Conservation (phyloP, 2,113 vertebrate species). For the Camelus dromedarius region DNA sequence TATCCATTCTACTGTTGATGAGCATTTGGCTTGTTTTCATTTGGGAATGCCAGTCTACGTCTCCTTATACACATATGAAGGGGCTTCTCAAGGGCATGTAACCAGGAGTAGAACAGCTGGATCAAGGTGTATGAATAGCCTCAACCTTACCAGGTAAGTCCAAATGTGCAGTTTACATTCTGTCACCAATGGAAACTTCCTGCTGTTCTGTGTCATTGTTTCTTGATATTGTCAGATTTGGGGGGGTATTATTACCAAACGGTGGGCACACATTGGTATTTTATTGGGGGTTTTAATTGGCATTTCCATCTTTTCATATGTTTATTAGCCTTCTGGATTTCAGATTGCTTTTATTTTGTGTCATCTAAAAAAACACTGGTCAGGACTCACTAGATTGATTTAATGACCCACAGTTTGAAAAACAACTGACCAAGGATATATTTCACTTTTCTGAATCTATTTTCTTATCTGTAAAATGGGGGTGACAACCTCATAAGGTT, state of each 20-base stretch:
- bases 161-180: neutral
- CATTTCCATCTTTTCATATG: neutral
- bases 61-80: neutral
- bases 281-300: neutral
- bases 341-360: neutral
- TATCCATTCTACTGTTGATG: neutral
- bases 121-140: neutral
- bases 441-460: slow-evolving; percentile 24
- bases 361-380: neutral
- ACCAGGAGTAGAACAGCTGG: neutral
- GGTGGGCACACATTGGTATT: neutral
- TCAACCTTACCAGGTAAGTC: neutral
- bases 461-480: neutral
- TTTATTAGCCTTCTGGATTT: neutral
- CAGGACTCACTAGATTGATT: neutral
- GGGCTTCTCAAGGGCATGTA: neutral
- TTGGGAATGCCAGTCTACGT: neutral
- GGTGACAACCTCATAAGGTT: neutral
- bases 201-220: neutral
- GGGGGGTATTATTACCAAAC: neutral
- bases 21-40: neutral
- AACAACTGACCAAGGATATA: neutral
- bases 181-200: neutral
- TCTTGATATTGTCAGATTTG: neutral
- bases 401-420: slow-evolving; percentile 7